Base-by-base conservation (phyloP, 2,888 invertebrate species). In the Leucophenga maculata region DNA sequence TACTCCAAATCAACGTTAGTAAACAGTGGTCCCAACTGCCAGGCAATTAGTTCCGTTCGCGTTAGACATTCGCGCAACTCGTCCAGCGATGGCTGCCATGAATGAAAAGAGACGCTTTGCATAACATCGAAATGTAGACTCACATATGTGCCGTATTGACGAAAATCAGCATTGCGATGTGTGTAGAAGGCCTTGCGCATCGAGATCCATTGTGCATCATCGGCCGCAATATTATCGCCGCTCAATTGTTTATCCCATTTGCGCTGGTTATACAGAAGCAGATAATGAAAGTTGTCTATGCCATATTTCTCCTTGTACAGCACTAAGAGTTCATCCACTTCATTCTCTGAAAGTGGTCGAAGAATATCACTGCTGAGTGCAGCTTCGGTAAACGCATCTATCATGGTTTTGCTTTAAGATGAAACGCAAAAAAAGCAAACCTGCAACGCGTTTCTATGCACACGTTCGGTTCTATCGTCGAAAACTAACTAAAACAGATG, bases 41-140 rank as follows among this genome's bases (percentile, higher is more conserved):
- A 87, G 26, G 80, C 72, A 22, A 87, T 86, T 32, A 70, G 74
- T 6, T 76, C 67, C 0, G 87, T 86, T 44, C 80, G 72, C 65
- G 71, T 74, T 39, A 87, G 72, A 68, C 88, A 86, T 13, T 80
- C 78, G 14, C 75, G 77, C 9, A 87, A 68, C 68, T 87, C 86
- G 3, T 55, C 13, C 0, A 73, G 57, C 0, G 76, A 69, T 13
- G 82, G 66, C 39, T 86, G 81, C 78, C 86, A 83, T 6, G 81
- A 83, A 60, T 82, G 83, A 72, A 85, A 87, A 4, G 86, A 79
- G 1, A 87, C 75, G 67, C 84, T 85, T 70, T 85, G 86, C 50
- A 82, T 76, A 72, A 79, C 66, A 75, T 86, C 86, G 13, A 72
- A 75, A 65, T 87, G 86, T 6, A 86, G 72, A 32, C 84, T 85